A percentile compares a stretch with the other conserved stretches of the same genome.
phyloP scores from a whole-genome alignment of 2,888 invertebrate genomes.

The Hypselothyrea guttata region DNA sequence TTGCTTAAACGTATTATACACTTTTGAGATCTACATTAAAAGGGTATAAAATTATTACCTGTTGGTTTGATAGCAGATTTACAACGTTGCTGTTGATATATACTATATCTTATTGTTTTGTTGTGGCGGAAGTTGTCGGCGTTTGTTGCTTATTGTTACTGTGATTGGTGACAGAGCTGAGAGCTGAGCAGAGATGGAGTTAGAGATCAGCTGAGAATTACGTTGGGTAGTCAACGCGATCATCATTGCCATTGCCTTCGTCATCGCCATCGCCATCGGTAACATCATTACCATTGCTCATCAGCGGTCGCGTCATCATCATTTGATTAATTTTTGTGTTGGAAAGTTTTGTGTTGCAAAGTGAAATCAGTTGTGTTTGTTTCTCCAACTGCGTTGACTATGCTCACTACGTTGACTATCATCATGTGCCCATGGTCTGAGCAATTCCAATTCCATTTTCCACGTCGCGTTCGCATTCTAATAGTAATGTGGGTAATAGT shows the following conservation, averaged over 20 bases:
- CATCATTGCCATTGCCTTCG: constrained; percentile 29
- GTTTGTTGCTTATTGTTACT: constrained; percentile 21
- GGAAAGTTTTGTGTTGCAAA: constrained; percentile 71
- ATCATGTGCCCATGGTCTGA: constrained; percentile 18
- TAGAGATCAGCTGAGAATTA: constrained; percentile 62
- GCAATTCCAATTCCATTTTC: constrained; percentile 63
- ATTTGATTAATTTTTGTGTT: constrained; percentile 73
- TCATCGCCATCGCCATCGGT: constrained; percentile 29
- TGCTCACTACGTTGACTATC: constrained; percentile 6
- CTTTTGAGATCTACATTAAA: neutral
- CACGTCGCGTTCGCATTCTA: constrained; percentile 67
- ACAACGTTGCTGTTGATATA: constrained; percentile 53
- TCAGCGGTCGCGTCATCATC: constrained; percentile 45
- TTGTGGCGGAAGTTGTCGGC: constrained; percentile 68
- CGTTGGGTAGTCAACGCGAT: constrained; percentile 29
- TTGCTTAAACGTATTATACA: too few relatives aligned
- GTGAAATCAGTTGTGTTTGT: constrained; percentile 64
- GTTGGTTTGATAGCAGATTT: constrained; percentile 51
- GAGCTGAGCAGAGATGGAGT: constrained; percentile 65
- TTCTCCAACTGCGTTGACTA: constrained; percentile 37
- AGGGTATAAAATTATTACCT: constrained; percentile 36
- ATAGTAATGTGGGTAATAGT: constrained; percentile 48
- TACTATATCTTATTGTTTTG: constrained; percentile 39
- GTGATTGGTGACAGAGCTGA: constrained; percentile 21
- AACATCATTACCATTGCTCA: neutral